Percentiles rank a stretch among this genome's conserved stretches.
Conservation (phyloP, 2,797 vertebrate species). For the Rhinoraja longicauda region DNA sequence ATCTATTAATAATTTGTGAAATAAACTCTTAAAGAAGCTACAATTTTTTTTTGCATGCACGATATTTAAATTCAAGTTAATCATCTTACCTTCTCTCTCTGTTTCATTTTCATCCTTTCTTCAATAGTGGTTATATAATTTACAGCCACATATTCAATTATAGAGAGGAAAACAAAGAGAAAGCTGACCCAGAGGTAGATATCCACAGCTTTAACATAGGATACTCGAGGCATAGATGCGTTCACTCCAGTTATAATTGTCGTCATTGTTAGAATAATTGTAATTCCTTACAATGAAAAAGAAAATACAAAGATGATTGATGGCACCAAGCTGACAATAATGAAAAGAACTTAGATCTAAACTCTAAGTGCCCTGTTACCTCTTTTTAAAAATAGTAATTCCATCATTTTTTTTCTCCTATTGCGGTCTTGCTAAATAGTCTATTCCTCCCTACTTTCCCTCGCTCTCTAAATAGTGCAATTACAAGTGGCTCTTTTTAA, state of each 20-base stretch:
- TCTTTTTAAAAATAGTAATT: no score
- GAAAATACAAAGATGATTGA: constrained; percentile 40
- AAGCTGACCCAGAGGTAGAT: constrained; percentile 86
- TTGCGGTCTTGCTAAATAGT: no score
- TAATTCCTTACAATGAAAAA: constrained; percentile 65
- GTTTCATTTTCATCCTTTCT: constrained; percentile 71
- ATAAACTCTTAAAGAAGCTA: background rate
- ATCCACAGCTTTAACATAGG: constrained; percentile 85
- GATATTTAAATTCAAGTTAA: background rate
- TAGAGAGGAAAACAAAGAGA: constrained; percentile 82
- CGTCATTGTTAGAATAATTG: constrained; percentile 84
- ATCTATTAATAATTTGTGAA: background rate
- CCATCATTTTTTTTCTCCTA: no score
- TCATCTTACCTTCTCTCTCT: constrained; percentile 60
- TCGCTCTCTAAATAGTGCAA: no score
- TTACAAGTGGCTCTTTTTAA: no score
- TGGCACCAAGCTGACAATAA: constrained; percentile 13
- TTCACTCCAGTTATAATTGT: constrained; percentile 82
- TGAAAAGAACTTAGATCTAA: constrained; percentile 37
- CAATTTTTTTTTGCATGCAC: background rate
- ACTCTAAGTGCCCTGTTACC: background rate
- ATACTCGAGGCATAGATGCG: constrained; percentile 85
- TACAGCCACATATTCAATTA: constrained; percentile 80
- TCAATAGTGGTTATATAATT: constrained; percentile 84
- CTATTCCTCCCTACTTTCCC: no score